These are phyloP conservation scores for Nothobranchius kuhntae DNA, from an alignment of 2,113 vertebrate species.

Conservation along the genomic window DNA sequence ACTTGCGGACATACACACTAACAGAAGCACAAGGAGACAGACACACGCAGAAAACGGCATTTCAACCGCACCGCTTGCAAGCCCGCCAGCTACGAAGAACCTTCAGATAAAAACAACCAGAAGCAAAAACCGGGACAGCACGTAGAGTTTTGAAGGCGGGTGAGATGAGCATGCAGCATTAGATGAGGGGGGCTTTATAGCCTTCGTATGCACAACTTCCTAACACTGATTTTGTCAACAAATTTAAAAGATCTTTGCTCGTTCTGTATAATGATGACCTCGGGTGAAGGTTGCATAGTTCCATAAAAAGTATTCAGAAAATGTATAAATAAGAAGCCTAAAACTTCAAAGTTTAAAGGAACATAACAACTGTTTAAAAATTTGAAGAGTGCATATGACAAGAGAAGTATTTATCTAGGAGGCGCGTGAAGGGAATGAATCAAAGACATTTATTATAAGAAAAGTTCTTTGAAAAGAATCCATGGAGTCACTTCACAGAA, in stretches of 20 bases:
- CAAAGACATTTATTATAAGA: background rate
- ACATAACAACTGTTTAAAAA: slow-evolving; percentile 10
- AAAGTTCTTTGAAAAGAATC: background rate
- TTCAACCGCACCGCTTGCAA: slow-evolving; percentile 47
- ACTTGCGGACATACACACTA: slow-evolving; percentile 6
- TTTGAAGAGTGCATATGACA: slow-evolving; percentile 7
- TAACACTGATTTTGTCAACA: slow-evolving; percentile 54
- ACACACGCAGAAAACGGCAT: slow-evolving; percentile 49
- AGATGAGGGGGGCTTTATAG: slow-evolving; percentile 48
- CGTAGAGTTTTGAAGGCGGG: slow-evolving; percentile 48
- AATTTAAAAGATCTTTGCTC: slow-evolving; percentile 48
- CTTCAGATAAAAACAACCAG: slow-evolving; percentile 74
- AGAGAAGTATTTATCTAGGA: background rate
- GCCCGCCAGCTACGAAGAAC: slow-evolving; percentile 72
- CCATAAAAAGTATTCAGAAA: slow-evolving; percentile 20
- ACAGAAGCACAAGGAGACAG: slow-evolving; percentile 19
- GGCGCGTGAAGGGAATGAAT: background rate
- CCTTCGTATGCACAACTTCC: slow-evolving; percentile 28
- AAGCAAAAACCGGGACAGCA: slow-evolving; percentile 56
- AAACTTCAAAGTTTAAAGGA: slow-evolving; percentile 25
- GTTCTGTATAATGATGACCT: slow-evolving; percentile 28
- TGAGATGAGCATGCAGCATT: slow-evolving; percentile 51
- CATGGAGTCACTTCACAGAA: background rate
- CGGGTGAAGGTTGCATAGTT: slow-evolving; percentile 46
- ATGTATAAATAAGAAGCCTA: slow-evolving; percentile 19